Percentiles rank a stretch among this genome's conserved stretches.
Conservation (phyloP, 1,140 invertebrate species). For the Geopemphigus sp. region DNA sequence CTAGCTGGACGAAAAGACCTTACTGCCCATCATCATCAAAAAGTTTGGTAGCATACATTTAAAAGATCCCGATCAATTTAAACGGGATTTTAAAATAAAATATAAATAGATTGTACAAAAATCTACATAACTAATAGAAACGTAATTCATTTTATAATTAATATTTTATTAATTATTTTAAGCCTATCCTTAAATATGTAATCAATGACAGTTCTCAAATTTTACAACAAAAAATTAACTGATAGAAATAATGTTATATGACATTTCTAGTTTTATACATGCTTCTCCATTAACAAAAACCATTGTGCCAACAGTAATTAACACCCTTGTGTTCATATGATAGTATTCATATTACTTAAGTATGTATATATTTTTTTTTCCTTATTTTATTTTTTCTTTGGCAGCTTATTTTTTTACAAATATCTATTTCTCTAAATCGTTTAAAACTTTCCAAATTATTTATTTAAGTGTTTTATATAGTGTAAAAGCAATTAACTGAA, state of each 20-base stretch:
- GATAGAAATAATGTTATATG: slow-evolving; percentile 38
- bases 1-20: slow-evolving; percentile 59
- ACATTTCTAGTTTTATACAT: slow-evolving; percentile 46
- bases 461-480: slow-evolving; percentile 35
- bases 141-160: slow-evolving; percentile 50
- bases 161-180: slow-evolving; percentile 51
- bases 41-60: slow-evolving; percentile 48
- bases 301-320: slow-evolving; percentile 49
- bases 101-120: slow-evolving; percentile 40
- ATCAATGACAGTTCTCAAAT: slow-evolving; percentile 42
- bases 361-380: slow-evolving; percentile 33
- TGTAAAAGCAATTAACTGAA: slow-evolving; percentile 34
- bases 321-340: slow-evolving; percentile 49
- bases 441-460: slow-evolving; percentile 44
- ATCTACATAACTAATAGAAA: slow-evolving; percentile 51
- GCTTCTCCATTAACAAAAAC: slow-evolving; percentile 47
- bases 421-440: slow-evolving; percentile 39
- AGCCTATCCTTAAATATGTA: slow-evolving; percentile 50
- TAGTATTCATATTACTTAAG: slow-evolving; percentile 49
- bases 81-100: slow-evolving; percentile 50
- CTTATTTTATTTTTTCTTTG: slow-evolving; percentile 30
- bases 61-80: slow-evolving; percentile 51
- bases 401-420: slow-evolving; percentile 43
- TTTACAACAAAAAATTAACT: slow-evolving; percentile 40
- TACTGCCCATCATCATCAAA: slow-evolving; percentile 44